Conservation (phyloP, 35 echinoderm and acorn worm genomes). For the Stichopus chloronotus region DNA sequence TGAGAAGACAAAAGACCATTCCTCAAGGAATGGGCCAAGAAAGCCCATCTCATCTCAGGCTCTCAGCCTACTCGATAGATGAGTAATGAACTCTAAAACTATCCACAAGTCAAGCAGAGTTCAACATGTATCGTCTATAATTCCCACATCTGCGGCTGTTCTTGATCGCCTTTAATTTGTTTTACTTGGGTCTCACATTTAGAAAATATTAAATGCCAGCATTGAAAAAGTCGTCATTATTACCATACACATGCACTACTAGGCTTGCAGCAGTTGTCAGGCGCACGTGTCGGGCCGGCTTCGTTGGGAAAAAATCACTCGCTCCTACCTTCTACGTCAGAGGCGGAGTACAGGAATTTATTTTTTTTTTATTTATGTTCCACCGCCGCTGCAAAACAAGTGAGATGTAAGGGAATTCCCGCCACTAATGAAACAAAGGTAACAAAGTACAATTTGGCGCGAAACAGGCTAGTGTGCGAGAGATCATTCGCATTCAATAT, state of each 20-base stretch:
- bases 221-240: no score
- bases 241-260: no score
- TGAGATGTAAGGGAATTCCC: constrained; percentile 5
- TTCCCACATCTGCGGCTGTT: constrained; percentile 2
- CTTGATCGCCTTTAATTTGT: no score
- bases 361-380: background rate
- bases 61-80: no score
- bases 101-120: no score
- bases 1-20: no score
- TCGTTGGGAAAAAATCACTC: background rate
- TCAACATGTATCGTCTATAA: background rate
- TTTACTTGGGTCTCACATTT: background rate
- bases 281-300: background rate
- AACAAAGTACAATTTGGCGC: background rate
- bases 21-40: no score
- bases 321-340: background rate
- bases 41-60: no score
- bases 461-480: background rate
- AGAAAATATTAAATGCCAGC: background rate
- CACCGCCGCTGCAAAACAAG: background rate
- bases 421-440: constrained; percentile 5
- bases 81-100: no score
- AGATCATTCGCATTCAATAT: background rate
- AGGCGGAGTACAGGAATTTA: background rate
- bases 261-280: no score